Evolutionary conservation across 64 coral and sea anemone genomes (phyloP), one percentile per base, ranked within the genome.

Genomic region (Orbicella faveolata): DNA sequence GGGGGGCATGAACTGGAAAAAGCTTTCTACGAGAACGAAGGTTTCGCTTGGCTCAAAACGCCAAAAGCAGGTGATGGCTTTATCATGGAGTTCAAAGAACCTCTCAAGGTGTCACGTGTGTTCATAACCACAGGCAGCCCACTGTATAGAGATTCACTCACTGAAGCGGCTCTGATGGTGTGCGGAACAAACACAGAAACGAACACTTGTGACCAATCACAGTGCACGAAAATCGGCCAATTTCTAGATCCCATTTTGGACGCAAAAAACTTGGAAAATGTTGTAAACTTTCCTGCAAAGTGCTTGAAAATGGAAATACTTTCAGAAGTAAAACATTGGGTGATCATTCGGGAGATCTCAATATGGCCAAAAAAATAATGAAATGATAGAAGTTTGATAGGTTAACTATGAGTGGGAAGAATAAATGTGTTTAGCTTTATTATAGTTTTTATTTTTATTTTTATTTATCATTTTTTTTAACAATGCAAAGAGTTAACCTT

Each of bases 321-420:
- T 8, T 51, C 17, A 2, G 83, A 92, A 26, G 57, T 73, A 3
- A 78, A 92, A 9, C 52, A 79, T 0, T 92, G 90, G 90, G 64
- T 87, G 3, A 92, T 92, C 2, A 87, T 92, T 63, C 62, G 90
- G 9, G 90, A 92, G 76, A 87, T 92, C 41, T 78, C 83, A 48
- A 48, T 87, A 21, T 92, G 90, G 90, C 19, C 37, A 44, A 66
- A 10, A 85, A 39, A 2, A 59, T 59, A 59, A 59, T 59, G 9
- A 59, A 59, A 15, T 15, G 15, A 59, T 59, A 16, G 15, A 59
- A 59, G 55, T 59, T 59, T 59, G 55, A 59, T 59, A 59, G 55
- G 9, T 59, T 59, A 15, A 10, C 54, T 14, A 59, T 59, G 9
- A 48, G 44, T 48, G 44, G 44, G 44, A 6, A 48, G 44, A 6